phyloP scores from a whole-genome alignment of 2,113 vertebrate species.

The Lampris megalopsis region DNA sequence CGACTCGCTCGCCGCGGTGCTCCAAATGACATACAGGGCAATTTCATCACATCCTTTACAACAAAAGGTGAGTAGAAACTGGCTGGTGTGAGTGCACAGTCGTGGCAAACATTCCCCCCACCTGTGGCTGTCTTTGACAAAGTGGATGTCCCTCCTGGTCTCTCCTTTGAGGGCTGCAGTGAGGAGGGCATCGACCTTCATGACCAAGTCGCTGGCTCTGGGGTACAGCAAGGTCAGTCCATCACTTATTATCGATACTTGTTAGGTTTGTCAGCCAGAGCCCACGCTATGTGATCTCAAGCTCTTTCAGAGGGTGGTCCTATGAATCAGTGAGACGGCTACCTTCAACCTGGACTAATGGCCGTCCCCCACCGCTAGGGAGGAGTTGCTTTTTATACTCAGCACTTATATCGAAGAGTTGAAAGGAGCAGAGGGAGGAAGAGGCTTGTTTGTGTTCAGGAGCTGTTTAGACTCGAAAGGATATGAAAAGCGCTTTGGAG shows the following conservation, averaged over 20 bases:
- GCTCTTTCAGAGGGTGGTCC: slow-evolving; percentile 19
- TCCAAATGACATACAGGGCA: slow-evolving; percentile 33
- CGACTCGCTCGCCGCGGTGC: slow-evolving; percentile 13
- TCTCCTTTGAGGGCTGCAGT: slow-evolving; percentile 86
- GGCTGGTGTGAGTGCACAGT: background rate
- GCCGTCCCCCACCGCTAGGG: background rate
- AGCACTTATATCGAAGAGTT: background rate
- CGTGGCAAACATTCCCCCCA: slow-evolving; percentile 61
- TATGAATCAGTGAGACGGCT: slow-evolving; percentile 9
- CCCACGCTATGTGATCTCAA: slow-evolving; percentile 21
- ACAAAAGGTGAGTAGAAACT: slow-evolving; percentile 23
- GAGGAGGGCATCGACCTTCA: slow-evolving; percentile 93
- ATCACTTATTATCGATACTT: slow-evolving; percentile 44
- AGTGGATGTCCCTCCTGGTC: slow-evolving; percentile 82
- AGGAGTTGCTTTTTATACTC: background rate
- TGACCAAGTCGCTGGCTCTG: slow-evolving; percentile 91
- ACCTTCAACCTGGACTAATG: background rate
- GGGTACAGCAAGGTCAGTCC: slow-evolving; percentile 17
- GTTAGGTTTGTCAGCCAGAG: slow-evolving; percentile 24
- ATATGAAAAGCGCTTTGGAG: background rate
- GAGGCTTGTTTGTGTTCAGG: background rate
- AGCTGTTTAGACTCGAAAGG: background rate
- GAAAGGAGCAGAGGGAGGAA: background rate
- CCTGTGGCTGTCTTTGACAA: slow-evolving; percentile 90
- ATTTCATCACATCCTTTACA: slow-evolving; percentile 36